Evolutionary conservation across 1,140 invertebrate genomes (phyloP).

Genomic region (Psix sp.): DNA sequence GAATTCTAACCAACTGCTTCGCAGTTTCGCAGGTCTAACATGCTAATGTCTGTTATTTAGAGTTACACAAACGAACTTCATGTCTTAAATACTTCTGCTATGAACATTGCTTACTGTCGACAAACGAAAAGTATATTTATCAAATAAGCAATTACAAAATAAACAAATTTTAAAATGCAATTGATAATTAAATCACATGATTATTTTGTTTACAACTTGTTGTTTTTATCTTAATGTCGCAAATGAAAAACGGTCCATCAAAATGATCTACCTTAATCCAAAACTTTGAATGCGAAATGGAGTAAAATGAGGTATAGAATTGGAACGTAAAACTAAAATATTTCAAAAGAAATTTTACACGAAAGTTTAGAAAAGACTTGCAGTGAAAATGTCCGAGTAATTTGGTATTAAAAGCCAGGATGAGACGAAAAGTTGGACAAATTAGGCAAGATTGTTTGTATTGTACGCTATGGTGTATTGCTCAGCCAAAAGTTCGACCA

Average conservation of each 20-base stretch:
- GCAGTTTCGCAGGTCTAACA: constrained; percentile 17
- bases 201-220: too few species aligned
- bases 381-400: constrained; percentile 5
- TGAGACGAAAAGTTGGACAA: constrained; percentile 17
- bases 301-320: neutral
- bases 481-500: neutral
- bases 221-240: too few species aligned
- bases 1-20: constrained; percentile 9
- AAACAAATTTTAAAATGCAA: neutral
- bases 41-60: constrained; percentile 17
- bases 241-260: neutral
- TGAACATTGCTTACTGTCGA: neutral
- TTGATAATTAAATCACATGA: too few species aligned
- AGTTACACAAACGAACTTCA: constrained; percentile 3
- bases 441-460: constrained; percentile 30
- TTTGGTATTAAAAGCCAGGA: constrained; percentile 9
- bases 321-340: constrained; percentile 12
- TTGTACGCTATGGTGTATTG: constrained; percentile 7
- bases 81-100: constrained; percentile 1
- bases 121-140: neutral
- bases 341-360: constrained; percentile 13
- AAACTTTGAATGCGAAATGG: constrained; percentile 1
- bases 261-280: constrained; percentile 6
- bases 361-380: constrained; percentile 2
- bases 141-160: neutral